Base-by-base conservation (phyloP, 2,888 invertebrate species). In the Sesia apiformis region DNA sequence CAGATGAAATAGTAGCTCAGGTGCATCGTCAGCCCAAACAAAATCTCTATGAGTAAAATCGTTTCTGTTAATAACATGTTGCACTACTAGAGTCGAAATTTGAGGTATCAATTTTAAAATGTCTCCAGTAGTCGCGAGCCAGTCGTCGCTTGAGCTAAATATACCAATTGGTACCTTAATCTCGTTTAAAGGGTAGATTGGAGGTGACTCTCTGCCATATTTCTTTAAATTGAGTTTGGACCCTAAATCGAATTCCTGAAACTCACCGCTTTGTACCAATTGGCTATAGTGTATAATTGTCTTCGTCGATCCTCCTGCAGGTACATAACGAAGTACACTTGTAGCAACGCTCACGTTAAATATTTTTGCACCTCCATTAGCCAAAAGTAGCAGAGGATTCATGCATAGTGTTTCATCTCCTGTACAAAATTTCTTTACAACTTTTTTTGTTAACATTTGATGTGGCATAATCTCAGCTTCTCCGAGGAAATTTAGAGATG, bases 261-360 rank as follows among this genome's bases (percentile, higher is more conserved):
- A 84, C 58, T 73, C 78, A 6, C 73, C 75, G 60, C 60, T 78
- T 43, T 70, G 67, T 0, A 74, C 61, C 49, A 81, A 53, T 59
- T 81, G 77, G n/a, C 74, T 70, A 49, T 78, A 85, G 58, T 85
- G 85, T 42, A 79, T 49, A 43, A 85, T 68, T 3, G 84, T 85
- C 49, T 77, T 68, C 0, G 76, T 76, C 0, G 85, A 85, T 23
- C 71, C 76, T 3, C 85, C 85, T 3, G 84, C 78, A 0, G 85
- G 84, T 2, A 79, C 63, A 51, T 83, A 77, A 53, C 76, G 69
- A 3, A 79, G 53, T 6, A 85, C 58, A 49, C 70, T 72, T 3
- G 74, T 70, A 4, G 74, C 42, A 43, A 79, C 76, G 3, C 54
- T 43, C n/a, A 54, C 43, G 51, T 64, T 57, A 39, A 61, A 56